Evolutionary conservation across 2,113 vertebrate species (phyloP).

Genomic region (Pantherophis guttatus): DNA sequence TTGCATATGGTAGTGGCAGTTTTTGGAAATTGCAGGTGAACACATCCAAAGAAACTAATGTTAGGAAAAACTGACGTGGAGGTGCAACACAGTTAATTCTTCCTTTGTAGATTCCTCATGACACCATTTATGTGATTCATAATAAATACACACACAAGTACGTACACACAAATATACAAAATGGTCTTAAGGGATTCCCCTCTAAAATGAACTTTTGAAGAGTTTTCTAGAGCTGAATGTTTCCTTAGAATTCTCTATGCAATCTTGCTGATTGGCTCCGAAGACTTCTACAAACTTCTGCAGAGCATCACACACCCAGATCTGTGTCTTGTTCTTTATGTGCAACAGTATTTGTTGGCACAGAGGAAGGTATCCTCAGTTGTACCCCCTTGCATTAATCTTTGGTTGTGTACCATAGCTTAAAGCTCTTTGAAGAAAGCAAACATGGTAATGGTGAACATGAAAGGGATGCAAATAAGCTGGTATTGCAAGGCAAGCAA

Average conservation of each 20-base stretch:
- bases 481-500: constrained; percentile 14
- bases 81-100: background rate
- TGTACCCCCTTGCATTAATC: background rate
- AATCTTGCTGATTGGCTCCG: background rate
- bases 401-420: background rate
- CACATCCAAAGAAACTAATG: background rate
- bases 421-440: constrained; percentile 6
- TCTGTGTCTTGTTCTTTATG: background rate
- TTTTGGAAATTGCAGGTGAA: background rate
- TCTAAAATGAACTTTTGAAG: background rate
- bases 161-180: background rate
- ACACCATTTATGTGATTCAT: background rate
- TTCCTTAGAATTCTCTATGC: background rate
- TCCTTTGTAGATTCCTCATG: background rate
- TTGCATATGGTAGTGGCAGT: background rate
- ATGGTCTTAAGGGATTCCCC: background rate
- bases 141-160: background rate
- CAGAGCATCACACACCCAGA: background rate
- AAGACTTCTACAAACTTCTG: background rate
- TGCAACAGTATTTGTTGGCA: background rate
- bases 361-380: background rate
- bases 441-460: constrained; percentile 7
- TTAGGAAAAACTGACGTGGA: background rate
- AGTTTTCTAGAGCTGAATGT: background rate
- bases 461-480: constrained; percentile 19